Percentiles rank a stretch among this genome's conserved stretches.
Conservation (phyloP, 2,888 invertebrate genomes). For the Tiphia femorata region DNA sequence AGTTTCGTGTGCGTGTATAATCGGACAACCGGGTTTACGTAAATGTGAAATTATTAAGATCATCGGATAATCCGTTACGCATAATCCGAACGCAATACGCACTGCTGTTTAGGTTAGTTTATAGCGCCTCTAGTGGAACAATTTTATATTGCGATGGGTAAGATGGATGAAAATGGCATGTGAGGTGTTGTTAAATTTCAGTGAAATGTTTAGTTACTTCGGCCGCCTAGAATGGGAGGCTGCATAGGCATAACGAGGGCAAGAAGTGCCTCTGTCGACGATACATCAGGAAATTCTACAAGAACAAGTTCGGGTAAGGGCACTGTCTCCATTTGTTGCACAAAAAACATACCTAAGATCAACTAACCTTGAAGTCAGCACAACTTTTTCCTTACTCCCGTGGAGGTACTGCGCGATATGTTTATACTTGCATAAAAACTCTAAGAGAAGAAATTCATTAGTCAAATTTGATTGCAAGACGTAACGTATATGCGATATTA, state of each 20-base stretch:
- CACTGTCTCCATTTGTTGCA: slow-evolving; percentile 1
- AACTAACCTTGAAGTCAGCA: slow-evolving; percentile 57
- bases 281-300: slow-evolving; percentile 84
- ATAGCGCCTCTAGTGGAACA: slow-evolving; percentile 39
- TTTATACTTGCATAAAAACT: not conserved
- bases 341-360: slow-evolving; percentile 42
- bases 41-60: too few species aligned
- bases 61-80: too few species aligned
- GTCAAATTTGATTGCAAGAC: too few species aligned
- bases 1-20: too few species aligned
- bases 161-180: slow-evolving; percentile 66
- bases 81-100: too few species aligned
- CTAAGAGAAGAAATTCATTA: too few species aligned
- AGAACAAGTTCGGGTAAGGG: slow-evolving; percentile 84
- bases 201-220: slow-evolving; percentile 71
- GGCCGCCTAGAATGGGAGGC: slow-evolving; percentile 84
- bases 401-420: slow-evolving; percentile 33
- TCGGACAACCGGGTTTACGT: too few species aligned
- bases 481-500: too few species aligned
- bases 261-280: slow-evolving; percentile 85
- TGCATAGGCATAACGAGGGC: slow-evolving; percentile 88
- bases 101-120: slow-evolving; percentile 21
- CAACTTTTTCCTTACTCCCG: slow-evolving; percentile 37
- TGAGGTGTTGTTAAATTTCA: slow-evolving; percentile 64
- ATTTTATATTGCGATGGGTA: slow-evolving; percentile 35